Percentiles rank a stretch among this genome's conserved stretches.
Conservation (phyloP, 1,140 invertebrate species). For the Tetramorium parvispinum region DNA sequence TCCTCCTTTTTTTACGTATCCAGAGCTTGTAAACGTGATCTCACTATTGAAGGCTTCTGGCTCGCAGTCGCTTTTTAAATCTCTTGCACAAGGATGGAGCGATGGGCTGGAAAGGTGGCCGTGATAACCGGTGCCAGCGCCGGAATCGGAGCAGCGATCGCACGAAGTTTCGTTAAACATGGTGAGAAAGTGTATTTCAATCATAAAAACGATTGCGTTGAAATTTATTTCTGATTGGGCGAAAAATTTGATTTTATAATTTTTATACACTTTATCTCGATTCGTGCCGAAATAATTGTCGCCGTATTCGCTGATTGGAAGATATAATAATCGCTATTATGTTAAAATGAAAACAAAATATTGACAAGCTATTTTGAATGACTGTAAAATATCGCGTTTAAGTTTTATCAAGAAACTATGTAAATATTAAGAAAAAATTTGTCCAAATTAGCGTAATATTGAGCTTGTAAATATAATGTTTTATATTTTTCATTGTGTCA, state of each 20-base stretch:
- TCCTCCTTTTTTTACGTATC: conserved; percentile 54
- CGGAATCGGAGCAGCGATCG: conserved; percentile 86
- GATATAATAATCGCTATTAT: background rate
- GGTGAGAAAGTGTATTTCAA: conserved; percentile 56
- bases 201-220: background rate
- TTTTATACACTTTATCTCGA: background rate
- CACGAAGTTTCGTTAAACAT: conserved; percentile 62
- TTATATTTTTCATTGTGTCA: conserved; percentile 49
- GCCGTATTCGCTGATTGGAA: background rate
- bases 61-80: conserved; percentile 47
- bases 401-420: background rate
- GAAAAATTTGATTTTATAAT: background rate
- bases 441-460: background rate
- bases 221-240: background rate
- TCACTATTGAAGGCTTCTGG: conserved; percentile 13
- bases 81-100: conserved; percentile 83
- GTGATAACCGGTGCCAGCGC: conserved; percentile 87
- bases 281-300: background rate
- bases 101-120: conserved; percentile 86
- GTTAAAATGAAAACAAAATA: conserved; percentile 1
- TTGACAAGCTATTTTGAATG: background rate
- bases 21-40: conserved; percentile 49
- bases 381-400: background rate
- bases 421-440: background rate
- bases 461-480: background rate